A percentile compares a stretch with the other conserved stretches of the same genome.
These are phyloP conservation scores for Ictalurus furcatus DNA, from an alignment of 2,113 vertebrate species.

Conservation along the genomic window DNA sequence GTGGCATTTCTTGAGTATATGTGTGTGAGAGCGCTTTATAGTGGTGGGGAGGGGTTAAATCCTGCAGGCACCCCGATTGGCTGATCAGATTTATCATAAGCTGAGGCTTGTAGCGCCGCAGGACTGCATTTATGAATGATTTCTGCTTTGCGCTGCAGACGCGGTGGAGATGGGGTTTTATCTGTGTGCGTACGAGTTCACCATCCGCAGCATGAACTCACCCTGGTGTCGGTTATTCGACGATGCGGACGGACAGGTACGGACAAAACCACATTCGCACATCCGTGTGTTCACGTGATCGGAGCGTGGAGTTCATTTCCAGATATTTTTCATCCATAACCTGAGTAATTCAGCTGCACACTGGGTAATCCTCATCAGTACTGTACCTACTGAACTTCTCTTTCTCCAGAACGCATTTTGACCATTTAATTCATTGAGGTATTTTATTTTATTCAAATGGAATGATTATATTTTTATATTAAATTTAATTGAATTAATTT, in stretches of 20 bases:
- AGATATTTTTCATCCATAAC: background rate
- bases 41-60: too few relatives aligned
- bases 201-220: slow-evolving; percentile 83
- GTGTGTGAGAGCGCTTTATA: too few relatives aligned
- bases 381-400: background rate
- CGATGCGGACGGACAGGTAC: slow-evolving; percentile 86
- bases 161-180: slow-evolving; percentile 89
- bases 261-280: background rate
- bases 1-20: too few relatives aligned
- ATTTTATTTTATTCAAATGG: background rate
- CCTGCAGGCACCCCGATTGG: too few relatives aligned
- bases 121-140: background rate
- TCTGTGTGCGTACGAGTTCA: slow-evolving; percentile 89
- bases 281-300: background rate
- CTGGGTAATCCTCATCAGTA: background rate
- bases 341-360: background rate
- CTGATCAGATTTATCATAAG: background rate
- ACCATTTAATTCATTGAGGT: background rate
- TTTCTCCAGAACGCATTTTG: background rate
- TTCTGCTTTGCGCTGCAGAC: slow-evolving; percentile 70
- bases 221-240: slow-evolving; percentile 91
- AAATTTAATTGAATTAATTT: too few relatives aligned
- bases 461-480: background rate
- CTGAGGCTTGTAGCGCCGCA: background rate
- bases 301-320: background rate